Evolutionary conservation across 1,140 invertebrate genomes (phyloP).

Genomic region (Ephestia elutella): DNA sequence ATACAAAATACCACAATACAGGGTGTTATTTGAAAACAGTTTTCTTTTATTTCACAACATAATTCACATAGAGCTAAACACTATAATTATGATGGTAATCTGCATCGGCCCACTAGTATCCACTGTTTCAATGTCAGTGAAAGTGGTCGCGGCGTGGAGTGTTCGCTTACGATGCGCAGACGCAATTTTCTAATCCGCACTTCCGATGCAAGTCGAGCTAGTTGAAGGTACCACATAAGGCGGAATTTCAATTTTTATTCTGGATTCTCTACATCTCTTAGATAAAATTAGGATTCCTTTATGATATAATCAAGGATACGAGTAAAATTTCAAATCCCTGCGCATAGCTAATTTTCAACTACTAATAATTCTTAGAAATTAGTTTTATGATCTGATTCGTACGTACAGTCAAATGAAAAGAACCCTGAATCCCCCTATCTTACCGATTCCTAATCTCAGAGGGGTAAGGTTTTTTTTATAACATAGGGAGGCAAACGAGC

Average conservation of each 20-base stretch:
- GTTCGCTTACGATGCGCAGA: constrained; percentile 26
- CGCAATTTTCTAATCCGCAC: constrained; percentile 41
- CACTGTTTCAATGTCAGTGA: constrained; percentile 48
- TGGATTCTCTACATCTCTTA: too few species aligned
- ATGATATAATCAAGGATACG: too few species aligned
- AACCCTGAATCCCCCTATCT: too few species aligned
- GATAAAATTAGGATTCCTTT: too few species aligned
- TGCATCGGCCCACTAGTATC: not conserved
- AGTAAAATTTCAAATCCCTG: too few species aligned
- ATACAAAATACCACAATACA: not conserved
- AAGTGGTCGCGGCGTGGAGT: constrained; percentile 33
- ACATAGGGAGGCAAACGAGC: too few species aligned
- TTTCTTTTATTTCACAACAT: constrained; percentile 21
- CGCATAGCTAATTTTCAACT: too few species aligned
- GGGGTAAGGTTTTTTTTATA: too few species aligned
- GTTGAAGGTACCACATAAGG: not conserved
- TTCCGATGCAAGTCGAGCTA: constrained; percentile 28
- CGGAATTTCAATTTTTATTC: not conserved
- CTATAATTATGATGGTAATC: constrained; percentile 5
- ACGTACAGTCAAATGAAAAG: too few species aligned
- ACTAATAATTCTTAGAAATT: too few species aligned
- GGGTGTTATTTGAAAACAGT: constrained; percentile 4
- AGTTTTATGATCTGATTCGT: too few species aligned
- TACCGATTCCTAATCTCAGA: too few species aligned
- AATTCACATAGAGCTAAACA: constrained; percentile 16